Evolutionary conservation across 2,113 vertebrate genomes (phyloP).

Genomic region (Pseudopodoces humilis): DNA sequence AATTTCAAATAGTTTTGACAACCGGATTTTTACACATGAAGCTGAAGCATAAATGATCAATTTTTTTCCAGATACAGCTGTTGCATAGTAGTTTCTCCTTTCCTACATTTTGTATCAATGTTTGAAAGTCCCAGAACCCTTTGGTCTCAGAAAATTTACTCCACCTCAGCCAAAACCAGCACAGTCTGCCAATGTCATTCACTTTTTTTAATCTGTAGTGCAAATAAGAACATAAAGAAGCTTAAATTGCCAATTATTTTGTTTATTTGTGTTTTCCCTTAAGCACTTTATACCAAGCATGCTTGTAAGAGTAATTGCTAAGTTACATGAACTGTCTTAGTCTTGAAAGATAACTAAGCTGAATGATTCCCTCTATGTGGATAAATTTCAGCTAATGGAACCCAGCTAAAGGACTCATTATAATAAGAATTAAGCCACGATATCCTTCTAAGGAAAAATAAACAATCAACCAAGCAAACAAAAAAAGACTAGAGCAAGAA

Average conservation of each 20-base stretch:
- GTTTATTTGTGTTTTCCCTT: neutral
- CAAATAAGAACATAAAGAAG: neutral
- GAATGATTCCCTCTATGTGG: neutral
- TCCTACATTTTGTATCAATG: neutral
- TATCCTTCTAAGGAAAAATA: neutral
- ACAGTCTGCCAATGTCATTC: neutral
- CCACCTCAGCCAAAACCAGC: neutral
- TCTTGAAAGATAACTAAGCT: neutral
- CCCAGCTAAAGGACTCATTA: neutral
- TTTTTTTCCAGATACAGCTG: neutral
- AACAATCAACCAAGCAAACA: neutral
- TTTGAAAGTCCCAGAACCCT: too few relatives aligned
- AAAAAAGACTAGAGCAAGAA: neutral
- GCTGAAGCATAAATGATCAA: neutral
- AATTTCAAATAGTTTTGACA: neutral
- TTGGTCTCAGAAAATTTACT: neutral
- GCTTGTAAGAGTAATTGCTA: neutral
- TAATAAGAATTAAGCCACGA: neutral
- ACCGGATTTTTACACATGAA: neutral
- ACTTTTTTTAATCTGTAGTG: neutral
- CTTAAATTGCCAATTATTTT: neutral
- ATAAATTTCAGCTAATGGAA: conserved; percentile 4
- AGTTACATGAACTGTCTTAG: neutral
- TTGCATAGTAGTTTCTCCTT: neutral
- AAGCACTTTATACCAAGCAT: neutral